Evolutionary conservation across 64 coral and sea anemone genomes (phyloP), one percentile per base, ranked within the genome.

Genomic region (Trachythela sp.): DNA sequence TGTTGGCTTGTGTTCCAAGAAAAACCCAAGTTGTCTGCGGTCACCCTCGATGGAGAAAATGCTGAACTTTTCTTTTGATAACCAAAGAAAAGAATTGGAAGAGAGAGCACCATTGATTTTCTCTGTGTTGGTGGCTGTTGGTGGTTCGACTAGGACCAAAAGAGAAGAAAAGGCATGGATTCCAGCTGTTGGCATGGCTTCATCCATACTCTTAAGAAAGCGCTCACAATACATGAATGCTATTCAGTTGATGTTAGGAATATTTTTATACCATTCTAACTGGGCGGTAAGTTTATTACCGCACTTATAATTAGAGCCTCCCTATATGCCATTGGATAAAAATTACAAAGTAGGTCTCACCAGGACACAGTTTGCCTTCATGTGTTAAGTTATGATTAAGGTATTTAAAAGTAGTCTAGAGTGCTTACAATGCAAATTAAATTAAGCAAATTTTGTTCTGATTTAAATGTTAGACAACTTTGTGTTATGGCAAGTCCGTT

Each of bases 211-310:
- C 88, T 38, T 90, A 1, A 29, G 85, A 27, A 83, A 86, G 54
- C 48, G 92, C 71, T 94, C 59, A 48, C 67, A 43, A 59, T 84
- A 70, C 29, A 90, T 94, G 92, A 94, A 89, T 92, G 90, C 90
- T 72, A 87, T 95, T 20, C 90, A 95, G 84, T 76, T 92, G 35
- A 36, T 92, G 22, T 86, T 92, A 17, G 91, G 86, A 72, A 80
- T 45, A 45, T 45, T 45, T 45, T 11, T 45, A 45, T 45, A 45
- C 11, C 42, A 45, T 45, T 45, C 42, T 83, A 18, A 89, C 48
- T 95, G 90, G 90, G 17, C 86, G 90, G 90, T 92, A 92, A 90
- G 94, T 92, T 58, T 22, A 68, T 6, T 31, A 68, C 42, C 42
- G 11, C 42, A 9, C 11, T 45, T 45, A 6, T 45, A 45, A 6